Evolutionary conservation across 2,113 vertebrate species (phyloP), one percentile per base, ranked within the genome.

Genomic region (Barbus barbus): DNA sequence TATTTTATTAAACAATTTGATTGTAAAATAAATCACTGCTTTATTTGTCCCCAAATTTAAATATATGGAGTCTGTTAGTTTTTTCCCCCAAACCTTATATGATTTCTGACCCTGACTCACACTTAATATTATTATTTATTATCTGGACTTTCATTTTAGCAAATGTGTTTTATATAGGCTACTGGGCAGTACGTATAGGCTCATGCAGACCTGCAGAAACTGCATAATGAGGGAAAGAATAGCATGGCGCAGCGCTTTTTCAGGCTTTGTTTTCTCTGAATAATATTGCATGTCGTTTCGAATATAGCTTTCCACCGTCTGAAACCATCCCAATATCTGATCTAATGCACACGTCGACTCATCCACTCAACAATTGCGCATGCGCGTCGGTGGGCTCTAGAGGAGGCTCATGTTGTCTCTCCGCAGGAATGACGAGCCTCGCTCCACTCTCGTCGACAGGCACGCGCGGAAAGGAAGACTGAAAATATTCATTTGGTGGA

Each of bases 291-390:
- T 41, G 76, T 24, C 1, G 6, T 38, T n/a, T 9, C 41, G 6
- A 78, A 38, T 9, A 65, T 31, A 74, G 73, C 63, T 84, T 33
- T 79, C 36, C n/a, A 4, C 20, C 9, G 82, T 72, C 41, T 78
- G 72, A 81, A 86, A 84, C 36, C 24, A 48, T 76, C 71, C 51
- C 16, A 77, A 53, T 41, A 71, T 76, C 72, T 26, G 28, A 11
- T 53, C 36, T 65, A 41, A 11, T 79, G 36, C 82, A 78, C 73
- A 22, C 72, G 20, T 65, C 28, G 31, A 31, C 71, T 83, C 44
- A 81, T 51, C 76, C 41, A 67, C 48, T 78, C 48, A 78, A 41
- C 67, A 74, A 89, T 67, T 88, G 84, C 88, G 89, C 89, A 58
- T 87, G 88, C 89, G 89, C 83, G 79, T 60, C 79, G 20, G 71